phyloP scores from a whole-genome alignment of 2,888 invertebrate species.

The Exephanes ischioxanthus region DNA sequence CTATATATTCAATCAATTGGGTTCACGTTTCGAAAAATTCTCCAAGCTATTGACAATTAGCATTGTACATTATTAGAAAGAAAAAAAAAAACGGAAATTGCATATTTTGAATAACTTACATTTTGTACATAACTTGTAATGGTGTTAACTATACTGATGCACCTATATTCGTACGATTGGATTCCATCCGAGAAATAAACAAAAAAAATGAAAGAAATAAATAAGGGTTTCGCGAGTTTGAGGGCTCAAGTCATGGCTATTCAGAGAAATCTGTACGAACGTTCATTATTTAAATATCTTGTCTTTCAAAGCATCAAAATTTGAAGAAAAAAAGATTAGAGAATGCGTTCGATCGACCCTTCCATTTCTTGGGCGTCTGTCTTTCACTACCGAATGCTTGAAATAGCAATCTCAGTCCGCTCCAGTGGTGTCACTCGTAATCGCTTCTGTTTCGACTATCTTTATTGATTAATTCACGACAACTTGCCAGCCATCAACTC shows the following conservation, averaged over 20 bases:
- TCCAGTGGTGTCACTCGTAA: not conserved
- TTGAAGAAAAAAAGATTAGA: not conserved
- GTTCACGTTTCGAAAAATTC: conserved; percentile 21
- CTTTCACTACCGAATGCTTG: not conserved
- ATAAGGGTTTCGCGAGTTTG: conserved; percentile 17
- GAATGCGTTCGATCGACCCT: not conserved
- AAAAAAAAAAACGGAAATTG: conserved; percentile 64
- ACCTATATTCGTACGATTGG: conserved; percentile 54
- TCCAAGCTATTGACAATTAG: conserved; percentile 35
- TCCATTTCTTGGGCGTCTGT: not conserved
- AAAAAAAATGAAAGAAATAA: not conserved
- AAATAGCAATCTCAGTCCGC: too few relatives aligned
- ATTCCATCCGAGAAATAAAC: conserved; percentile 61
- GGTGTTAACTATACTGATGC: conserved; percentile 45
- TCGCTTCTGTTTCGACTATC: not conserved
- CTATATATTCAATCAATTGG: not conserved
- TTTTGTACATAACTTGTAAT: conserved; percentile 76
- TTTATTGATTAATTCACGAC: conserved; percentile 15
- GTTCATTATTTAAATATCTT: not conserved
- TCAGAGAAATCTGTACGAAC: not conserved
- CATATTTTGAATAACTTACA: conserved; percentile 80
- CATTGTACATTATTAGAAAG: conserved; percentile 60
- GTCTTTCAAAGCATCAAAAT: not conserved
- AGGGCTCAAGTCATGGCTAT: not conserved
- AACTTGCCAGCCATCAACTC: conserved; percentile 35